Percentiles rank a stretch among this genome's conserved stretches.
Conservation (phyloP, 2,113 vertebrate species). For the Phrynocephalus versicolor region DNA sequence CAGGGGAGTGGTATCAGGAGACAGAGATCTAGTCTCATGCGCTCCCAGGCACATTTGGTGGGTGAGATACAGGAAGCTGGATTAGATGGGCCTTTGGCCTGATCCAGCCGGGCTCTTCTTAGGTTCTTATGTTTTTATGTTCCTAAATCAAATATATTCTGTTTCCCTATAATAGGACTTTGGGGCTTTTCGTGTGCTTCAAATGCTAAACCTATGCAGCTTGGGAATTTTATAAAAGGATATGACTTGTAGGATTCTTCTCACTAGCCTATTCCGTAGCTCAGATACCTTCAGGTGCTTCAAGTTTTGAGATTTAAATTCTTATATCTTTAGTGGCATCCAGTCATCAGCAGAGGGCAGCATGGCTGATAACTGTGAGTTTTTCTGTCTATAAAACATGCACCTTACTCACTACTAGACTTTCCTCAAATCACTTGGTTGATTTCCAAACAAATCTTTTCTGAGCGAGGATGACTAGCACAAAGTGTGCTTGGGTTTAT, state of each 20-base stretch:
- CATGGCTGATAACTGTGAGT: background rate
- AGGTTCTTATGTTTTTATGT: too few species aligned
- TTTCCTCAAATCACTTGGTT: slow-evolving; percentile 12
- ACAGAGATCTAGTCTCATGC: too few species aligned
- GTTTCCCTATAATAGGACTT: background rate
- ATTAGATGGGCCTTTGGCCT: too few species aligned
- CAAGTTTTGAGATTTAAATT: background rate
- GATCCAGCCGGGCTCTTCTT: too few species aligned
- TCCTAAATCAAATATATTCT: background rate
- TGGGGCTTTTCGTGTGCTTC: background rate
- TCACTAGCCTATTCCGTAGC: too few species aligned
- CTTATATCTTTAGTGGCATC: background rate
- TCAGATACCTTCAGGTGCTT: too few species aligned
- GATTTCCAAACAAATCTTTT: slow-evolving; percentile 20
- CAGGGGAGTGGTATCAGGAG: too few species aligned
- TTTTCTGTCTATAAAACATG: background rate
- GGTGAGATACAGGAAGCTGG: too few species aligned
- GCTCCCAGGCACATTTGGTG: too few species aligned
- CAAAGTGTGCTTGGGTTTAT: slow-evolving; percentile 2
- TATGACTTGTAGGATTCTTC: too few species aligned
- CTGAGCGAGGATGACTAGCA: slow-evolving; percentile 4
- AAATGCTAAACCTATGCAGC: background rate
- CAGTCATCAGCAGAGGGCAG: slow-evolving; percentile 11
- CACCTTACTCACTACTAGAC: background rate
- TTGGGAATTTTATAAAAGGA: background rate